Conservation (phyloP, 2,888 invertebrate species). For the Phania funesta region DNA sequence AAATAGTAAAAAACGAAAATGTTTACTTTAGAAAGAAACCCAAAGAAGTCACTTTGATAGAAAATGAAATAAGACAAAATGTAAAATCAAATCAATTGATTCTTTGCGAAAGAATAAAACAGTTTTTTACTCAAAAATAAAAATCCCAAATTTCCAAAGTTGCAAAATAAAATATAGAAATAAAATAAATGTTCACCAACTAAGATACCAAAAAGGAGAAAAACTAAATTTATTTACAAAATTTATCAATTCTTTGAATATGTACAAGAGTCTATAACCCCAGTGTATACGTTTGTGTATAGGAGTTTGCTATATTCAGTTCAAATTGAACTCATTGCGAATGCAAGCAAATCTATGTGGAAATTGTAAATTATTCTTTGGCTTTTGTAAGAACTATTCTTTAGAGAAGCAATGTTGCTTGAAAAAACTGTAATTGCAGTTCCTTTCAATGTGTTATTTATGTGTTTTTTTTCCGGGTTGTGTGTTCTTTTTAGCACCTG, state of each 20-base stretch:
- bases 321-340: slow-evolving; percentile 6
- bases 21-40: background rate
- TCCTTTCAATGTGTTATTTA: slow-evolving; percentile 30
- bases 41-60: background rate
- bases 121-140: background rate
- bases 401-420: background rate
- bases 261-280: background rate
- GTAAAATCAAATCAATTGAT: slow-evolving; percentile 18
- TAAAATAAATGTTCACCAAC: slow-evolving; percentile 3
- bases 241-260: slow-evolving; percentile 52
- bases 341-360: slow-evolving; percentile 28
- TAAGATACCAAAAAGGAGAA: background rate
- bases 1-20: background rate
- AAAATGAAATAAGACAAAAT: background rate
- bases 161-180: background rate
- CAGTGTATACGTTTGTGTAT: background rate
- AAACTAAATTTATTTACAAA: slow-evolving; percentile 37
- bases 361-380: slow-evolving; percentile 37
- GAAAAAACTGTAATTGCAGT: background rate
- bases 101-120: slow-evolving; percentile 1
- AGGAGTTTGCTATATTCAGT: slow-evolving; percentile 1
- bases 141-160: background rate
- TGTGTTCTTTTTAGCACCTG: slow-evolving; percentile 15
- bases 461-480: background rate
- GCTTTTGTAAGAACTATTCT: background rate